Evolutionary conservation across 1,140 invertebrate species (phyloP).

Genomic region (Dufourea novaeangliae): DNA sequence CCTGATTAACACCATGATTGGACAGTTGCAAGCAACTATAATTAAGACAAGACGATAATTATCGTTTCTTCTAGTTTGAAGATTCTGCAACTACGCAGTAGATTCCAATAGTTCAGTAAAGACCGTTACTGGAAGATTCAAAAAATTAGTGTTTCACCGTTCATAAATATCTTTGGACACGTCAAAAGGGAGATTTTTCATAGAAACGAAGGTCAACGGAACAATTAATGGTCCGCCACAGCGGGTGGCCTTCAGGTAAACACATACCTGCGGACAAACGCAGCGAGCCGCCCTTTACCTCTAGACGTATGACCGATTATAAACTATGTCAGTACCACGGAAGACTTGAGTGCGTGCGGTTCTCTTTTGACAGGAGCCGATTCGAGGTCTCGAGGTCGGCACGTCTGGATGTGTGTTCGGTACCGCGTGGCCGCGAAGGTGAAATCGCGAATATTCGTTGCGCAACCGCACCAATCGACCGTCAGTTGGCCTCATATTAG

Average conservation of each 20-base stretch:
- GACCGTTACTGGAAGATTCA: too few species aligned
- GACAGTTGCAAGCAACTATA: too few species aligned
- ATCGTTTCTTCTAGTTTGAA: too few species aligned
- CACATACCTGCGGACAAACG: neutral
- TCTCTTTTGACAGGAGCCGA: constrained; percentile 55
- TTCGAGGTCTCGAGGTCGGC: constrained; percentile 73
- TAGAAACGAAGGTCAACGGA: neutral
- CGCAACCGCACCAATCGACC: constrained; percentile 17
- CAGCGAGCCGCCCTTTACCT: constrained; percentile 57
- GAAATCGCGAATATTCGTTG: constrained; percentile 41
- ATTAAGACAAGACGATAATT: too few species aligned
- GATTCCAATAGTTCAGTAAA: too few species aligned
- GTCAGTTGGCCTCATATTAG: neutral
- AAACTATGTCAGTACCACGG: constrained; percentile 29
- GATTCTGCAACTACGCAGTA: too few species aligned
- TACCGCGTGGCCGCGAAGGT: constrained; percentile 46
- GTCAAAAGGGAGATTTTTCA: too few species aligned
- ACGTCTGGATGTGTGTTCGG: constrained; percentile 39
- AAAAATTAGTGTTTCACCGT: too few species aligned
- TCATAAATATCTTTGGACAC: too few species aligned
- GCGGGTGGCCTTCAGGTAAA: neutral
- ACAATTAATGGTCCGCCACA: neutral
- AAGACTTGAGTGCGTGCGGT: constrained; percentile 26
- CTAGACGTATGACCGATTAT: too few species aligned
- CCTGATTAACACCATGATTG: too few species aligned